Evolutionary conservation across 2,113 vertebrate genomes (phyloP), one percentile per base, ranked within the genome.

Genomic region (Sturnira hondurensis): DNA sequence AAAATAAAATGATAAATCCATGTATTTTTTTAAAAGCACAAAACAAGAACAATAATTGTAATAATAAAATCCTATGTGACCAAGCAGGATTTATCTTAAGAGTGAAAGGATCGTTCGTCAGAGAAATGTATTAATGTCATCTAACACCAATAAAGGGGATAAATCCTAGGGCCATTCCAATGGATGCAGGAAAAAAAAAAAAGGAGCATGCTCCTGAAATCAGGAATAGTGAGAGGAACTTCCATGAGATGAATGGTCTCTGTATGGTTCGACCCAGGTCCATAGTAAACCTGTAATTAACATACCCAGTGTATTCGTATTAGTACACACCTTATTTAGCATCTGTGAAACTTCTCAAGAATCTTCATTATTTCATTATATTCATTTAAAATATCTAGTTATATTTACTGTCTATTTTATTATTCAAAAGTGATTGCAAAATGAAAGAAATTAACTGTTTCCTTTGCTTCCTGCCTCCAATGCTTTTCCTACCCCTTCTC

Each of bases 281-380:
- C 19, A 92, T 50, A n/a, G 26, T n/a, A 78, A 74, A 50, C 36
- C n/a, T 70, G 41, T 52, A 63, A 77, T 52, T 31, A 89, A 84
- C 5, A 77, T 36, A 43, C 26, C 7, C 61, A 68, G 36, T 89
- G 17, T 14, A 85, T 68, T 77, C 4, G 7, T 61, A 70, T 93
- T 81, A 71, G 52, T n/a, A 63, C 28, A 43, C 15, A 54, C 24
- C 54, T 58, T 85, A 85, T 36, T 89, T 78, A 93, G 17, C 58
- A 92, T 58, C 28, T 87, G 47, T 89, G 65, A 94, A 96, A 85
- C 36, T 88, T 91, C 67, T n/a, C 52, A 82, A 78, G 52, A 92
- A 28, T 41, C 80, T 43, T 67, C 52, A 67, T 61, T 43, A 73
- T 52, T 43, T 67, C 52, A 67, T 61, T 43, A 73, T 52, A 82